Evolutionary conservation across 2,888 invertebrate genomes (phyloP), one percentile per base, ranked within the genome.

Genomic region (Macroteleia sp.): DNA sequence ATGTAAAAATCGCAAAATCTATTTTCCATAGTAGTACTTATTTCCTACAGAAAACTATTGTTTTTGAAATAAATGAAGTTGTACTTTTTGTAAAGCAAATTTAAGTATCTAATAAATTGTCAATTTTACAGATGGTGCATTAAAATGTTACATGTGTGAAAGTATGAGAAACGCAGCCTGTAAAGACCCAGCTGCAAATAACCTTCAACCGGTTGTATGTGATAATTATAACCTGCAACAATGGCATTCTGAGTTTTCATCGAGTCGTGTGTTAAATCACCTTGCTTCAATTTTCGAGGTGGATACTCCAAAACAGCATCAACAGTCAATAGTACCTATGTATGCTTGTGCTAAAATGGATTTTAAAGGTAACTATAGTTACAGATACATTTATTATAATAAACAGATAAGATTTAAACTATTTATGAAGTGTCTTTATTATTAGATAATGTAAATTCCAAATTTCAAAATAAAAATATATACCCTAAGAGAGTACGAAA

Each of bases 121-220:
- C n/a, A 70, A 46, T 62, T 59, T 81, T 56, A 5, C 77, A 89
- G 89, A 83, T 36, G 85, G 84, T n/a, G 78, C 77, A 12, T 56
- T 87, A 25, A 86, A 82, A 25, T 90, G 90, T 77, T 89, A 88
- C 80, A 83, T 85, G 77, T 90, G 90, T 66, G 82, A 67, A 2
- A 79, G 84, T 0, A 1, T 74, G n/a, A 82, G 81, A 6, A 57
- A 84, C 22, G 61, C 81, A 14, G 77, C 52, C 0, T 89, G 89
- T 59, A 81, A 73, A 19, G 82, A 81, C n/a, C 80, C 79, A 0
- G 41, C 41, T 2, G 48, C 80, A 9, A 44, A 64, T 14, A 57
- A 73, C 2, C 39, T 86, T 17, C 34, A 82, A 42, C 76, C 83
- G 9, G 70, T 79, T 1, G 85, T 87, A 36, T 90, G 90, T 22